phyloP scores from a whole-genome alignment of 1,140 invertebrate genomes.

The Mamestra configurata region DNA sequence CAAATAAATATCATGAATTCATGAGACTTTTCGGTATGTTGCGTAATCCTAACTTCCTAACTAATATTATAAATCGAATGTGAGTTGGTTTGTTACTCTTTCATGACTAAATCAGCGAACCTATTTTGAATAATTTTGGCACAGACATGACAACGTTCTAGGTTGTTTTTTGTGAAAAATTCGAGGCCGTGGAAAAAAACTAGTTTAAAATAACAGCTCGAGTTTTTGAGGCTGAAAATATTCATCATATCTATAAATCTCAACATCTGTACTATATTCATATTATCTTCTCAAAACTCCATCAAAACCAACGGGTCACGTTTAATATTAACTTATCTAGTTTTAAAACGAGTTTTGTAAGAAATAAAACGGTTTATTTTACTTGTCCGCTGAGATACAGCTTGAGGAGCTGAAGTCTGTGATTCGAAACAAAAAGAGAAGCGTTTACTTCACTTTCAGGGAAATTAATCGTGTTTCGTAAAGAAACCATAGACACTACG shows the following conservation, averaged over 20 bases:
- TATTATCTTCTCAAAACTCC: not conserved
- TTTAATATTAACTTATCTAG: not conserved
- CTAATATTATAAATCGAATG: too few species aligned
- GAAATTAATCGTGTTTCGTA: constrained; percentile 11
- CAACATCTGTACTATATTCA: not conserved
- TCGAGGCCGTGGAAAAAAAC: too few species aligned
- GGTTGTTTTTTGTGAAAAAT: too few species aligned
- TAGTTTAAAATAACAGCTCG: too few species aligned
- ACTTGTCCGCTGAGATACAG: not conserved
- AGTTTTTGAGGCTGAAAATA: too few species aligned
- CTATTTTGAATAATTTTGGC: too few species aligned
- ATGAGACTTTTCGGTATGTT: too few species aligned
- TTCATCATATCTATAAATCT: not conserved
- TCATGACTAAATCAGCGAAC: too few species aligned
- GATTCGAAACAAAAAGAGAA: not conserved
- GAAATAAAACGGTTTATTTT: constrained; percentile 10
- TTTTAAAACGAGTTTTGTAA: not conserved
- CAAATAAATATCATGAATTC: too few species aligned
- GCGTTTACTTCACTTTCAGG: not conserved
- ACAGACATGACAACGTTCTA: too few species aligned
- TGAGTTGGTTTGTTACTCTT: too few species aligned
- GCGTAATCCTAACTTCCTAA: too few species aligned
- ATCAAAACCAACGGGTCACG: not conserved
- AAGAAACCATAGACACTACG: not conserved
- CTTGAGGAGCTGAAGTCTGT: constrained; percentile 2